Base-by-base conservation (phyloP, 2,888 invertebrate genomes). In the Erebia aethiops region DNA sequence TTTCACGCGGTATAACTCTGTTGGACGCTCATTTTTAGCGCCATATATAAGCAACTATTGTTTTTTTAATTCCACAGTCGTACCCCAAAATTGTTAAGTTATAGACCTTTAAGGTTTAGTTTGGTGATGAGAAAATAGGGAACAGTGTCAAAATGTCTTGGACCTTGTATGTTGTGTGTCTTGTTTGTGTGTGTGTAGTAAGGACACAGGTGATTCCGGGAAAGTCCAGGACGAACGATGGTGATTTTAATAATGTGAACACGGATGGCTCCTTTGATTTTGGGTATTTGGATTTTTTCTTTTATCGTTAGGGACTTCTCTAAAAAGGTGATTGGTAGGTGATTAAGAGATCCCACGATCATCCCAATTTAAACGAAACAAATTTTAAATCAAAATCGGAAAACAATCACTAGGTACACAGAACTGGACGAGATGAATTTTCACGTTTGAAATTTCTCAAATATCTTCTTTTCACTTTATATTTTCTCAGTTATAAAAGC, bases 251-350 rank as follows among this genome's bases (percentile, higher is more conserved):
- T 79, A 94, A 94, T 71, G 92, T 96, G 54, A 95, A 96, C 77
- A 93, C 94, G 43, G 96, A 97, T 89, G 96, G 96, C 82, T 96
- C 96, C 21, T 97, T 95, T 81, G 95, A 96, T 84, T 97, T 96
- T 86, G 96, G 96, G 95, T 95, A 57, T 57, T 9, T 54, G n/a
- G n/a, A 7, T 14, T 14, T 26, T n/a, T 57, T 57, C 8, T 57
- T 57, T 11, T 21, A 21, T 21, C 10, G 10, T 21, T 18, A 56
- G 56, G 18, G 10, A 56, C 5, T 52, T 16, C n/a, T 8, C 8
- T n/a, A n/a, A 52, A 52, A 9, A 8, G 1, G 8, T 16, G 8
- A 51, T 11, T 46, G 10, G 46, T 11, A 46, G 13, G 46, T 46
- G 46, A 46, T 35, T 5, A 26, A 26, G 26, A 3, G 26, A 26